These are phyloP conservation scores for Poecilobothrus nobilitatus DNA, from an alignment of 2,888 invertebrate genomes.

Conservation along the genomic window DNA sequence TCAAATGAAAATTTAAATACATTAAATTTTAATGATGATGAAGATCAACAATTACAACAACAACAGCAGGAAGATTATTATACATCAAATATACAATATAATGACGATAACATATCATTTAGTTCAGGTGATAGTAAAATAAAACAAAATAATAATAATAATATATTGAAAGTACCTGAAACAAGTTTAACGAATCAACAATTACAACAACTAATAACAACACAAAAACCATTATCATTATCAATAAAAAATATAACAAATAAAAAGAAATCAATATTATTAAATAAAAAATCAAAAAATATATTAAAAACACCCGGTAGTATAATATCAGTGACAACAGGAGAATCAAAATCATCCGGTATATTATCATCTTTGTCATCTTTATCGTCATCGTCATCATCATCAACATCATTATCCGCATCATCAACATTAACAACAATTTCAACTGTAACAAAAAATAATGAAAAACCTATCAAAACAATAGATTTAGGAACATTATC, in stretches of 20 bases:
- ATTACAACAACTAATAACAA: no score
- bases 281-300: constrained; percentile 10
- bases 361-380: constrained; percentile 7
- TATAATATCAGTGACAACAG: constrained; percentile 15
- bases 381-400: no score
- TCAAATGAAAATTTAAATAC: constrained; percentile 18
- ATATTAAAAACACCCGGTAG: constrained; percentile 17
- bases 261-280: no score
- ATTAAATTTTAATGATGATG: constrained; percentile 18
- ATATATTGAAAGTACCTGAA: background rate
- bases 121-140: constrained; percentile 26
- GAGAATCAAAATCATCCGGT: constrained; percentile 12
- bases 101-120: constrained; percentile 40
- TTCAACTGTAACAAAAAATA: background rate
- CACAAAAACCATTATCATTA: background rate
- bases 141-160: background rate
- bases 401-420: no score
- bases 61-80: background rate
- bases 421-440: background rate
- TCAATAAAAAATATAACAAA: no score
- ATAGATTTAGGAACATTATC: constrained; percentile 10
- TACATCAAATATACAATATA: constrained; percentile 30
- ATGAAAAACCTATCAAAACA: no score
- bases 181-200: constrained; percentile 17
- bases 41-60: constrained; percentile 18